Conservation (phyloP, 2,888 invertebrate species). For the Hofmannophila pseudospretella region DNA sequence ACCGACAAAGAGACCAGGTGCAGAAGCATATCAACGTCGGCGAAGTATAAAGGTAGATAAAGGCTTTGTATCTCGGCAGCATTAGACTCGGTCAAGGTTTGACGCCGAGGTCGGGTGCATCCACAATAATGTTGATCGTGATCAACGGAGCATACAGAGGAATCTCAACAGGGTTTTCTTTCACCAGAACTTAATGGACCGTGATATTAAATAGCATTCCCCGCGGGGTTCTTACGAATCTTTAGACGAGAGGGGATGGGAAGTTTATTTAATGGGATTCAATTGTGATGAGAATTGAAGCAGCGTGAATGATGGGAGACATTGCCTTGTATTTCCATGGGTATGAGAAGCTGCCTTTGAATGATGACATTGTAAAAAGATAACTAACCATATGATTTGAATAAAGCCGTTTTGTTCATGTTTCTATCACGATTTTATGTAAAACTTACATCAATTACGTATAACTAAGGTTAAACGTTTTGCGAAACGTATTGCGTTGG, state of each 20-base stretch:
- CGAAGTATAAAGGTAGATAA: neutral
- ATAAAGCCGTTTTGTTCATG: neutral
- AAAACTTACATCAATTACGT: slow-evolving; percentile 2
- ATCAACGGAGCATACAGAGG: slow-evolving; percentile 36
- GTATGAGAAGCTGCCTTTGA: slow-evolving; percentile 1
- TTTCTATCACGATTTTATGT: slow-evolving; percentile 3
- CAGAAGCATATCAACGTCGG: slow-evolving; percentile 7
- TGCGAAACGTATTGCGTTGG: slow-evolving; percentile 3
- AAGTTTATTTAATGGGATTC: neutral
- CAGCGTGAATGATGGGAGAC: slow-evolving; percentile 17
- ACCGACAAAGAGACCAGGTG: slow-evolving; percentile 6
- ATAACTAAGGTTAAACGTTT: slow-evolving; percentile 2
- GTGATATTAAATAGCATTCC: neutral
- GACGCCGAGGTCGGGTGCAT: slow-evolving; percentile 36
- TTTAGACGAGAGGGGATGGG: neutral
- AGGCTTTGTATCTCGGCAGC: slow-evolving; percentile 20
- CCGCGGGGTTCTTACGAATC: neutral
- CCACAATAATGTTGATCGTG: slow-evolving; percentile 42
- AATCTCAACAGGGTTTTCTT: slow-evolving; percentile 29
- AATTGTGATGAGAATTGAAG: slow-evolving; percentile 9
- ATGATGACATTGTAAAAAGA: neutral
- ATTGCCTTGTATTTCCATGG: neutral
- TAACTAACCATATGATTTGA: neutral
- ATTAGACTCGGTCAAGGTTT: slow-evolving; percentile 43
- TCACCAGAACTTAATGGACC: neutral